Evolutionary conservation across 2,113 vertebrate genomes (phyloP).

Genomic region (Cephalophus harveyi): DNA sequence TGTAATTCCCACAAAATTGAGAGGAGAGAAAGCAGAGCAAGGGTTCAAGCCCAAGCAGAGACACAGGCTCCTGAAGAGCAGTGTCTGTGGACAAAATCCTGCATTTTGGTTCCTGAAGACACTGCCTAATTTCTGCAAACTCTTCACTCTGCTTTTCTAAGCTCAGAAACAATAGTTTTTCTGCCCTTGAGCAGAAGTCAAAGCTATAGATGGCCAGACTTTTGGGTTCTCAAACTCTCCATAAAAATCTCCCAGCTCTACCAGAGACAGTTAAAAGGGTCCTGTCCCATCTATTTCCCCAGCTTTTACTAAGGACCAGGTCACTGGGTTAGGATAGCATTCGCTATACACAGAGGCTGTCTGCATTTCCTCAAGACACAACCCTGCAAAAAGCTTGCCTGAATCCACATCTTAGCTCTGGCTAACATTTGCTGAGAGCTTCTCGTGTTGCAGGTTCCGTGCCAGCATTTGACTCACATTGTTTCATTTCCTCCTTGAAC

Average conservation of each 20-base stretch:
- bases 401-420: neutral
- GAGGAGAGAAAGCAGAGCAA: neutral
- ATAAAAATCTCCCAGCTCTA: neutral
- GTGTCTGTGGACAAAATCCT: neutral
- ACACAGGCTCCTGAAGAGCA: neutral
- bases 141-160: neutral
- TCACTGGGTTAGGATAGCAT: neutral
- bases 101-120: neutral
- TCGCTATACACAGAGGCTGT: neutral
- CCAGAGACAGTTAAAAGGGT: neutral
- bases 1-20: neutral
- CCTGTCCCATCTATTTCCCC: neutral
- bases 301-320: neutral
- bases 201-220: neutral
- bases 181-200: neutral
- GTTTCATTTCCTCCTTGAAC: neutral
- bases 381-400: neutral
- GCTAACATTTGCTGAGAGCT: neutral
- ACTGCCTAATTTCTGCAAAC: neutral
- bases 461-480: neutral
- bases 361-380: neutral
- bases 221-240: neutral
- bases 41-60: neutral
- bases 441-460: neutral
- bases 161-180: neutral